Base-by-base conservation (phyloP, 2,888 invertebrate species). In the Rhaphigaster nebulosa region DNA sequence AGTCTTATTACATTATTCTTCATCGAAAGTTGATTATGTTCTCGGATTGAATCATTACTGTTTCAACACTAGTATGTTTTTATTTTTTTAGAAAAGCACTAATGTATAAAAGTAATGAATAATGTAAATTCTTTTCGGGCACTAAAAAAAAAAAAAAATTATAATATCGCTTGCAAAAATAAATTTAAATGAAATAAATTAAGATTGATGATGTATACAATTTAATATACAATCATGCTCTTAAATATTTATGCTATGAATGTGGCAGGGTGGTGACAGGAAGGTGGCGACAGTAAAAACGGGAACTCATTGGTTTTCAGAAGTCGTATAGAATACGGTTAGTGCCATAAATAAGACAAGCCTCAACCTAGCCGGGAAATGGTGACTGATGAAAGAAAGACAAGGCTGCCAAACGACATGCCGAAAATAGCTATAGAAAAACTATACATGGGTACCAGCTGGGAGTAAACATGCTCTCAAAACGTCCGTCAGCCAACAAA, bases 401-500 rank as follows among this genome's bases (percentile, higher is more conserved):
- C 84, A n/a, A 15, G 84, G 84, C 84, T 84, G 84, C 84, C 84
- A 84, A 84, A 84, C 84, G 70, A 76, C 70, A 84, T n/a, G 84
- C 5, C 84, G 45, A 50, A 84, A 84, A 84, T 84, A 84, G 84
- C 26, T 50, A 29, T 45, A 84, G 84, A 84, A 84, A 84, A 84
- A 84, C 84, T 84, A 80, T 80, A 84, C 84, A 84, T 84, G 84
- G 45, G n/a, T 45, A 84, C 41, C 84, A 84, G 84, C 84, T 84
- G 84, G 84, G 84, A 45, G 84, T 50, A 50, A 50, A 84, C 45
- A 84, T n/a, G 45, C n/a, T 84, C 84, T 84, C 84, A 84, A 84
- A 84, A 84, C 84, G 84, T 84, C 84, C 26, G 84, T 84, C 84
- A 26, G 15, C 45, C 84, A 84, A 84, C 84, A 84, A 84, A 84